phyloP scores from a whole-genome alignment of 2,113 vertebrate genomes.

The Sakesphorus luctuosus region DNA sequence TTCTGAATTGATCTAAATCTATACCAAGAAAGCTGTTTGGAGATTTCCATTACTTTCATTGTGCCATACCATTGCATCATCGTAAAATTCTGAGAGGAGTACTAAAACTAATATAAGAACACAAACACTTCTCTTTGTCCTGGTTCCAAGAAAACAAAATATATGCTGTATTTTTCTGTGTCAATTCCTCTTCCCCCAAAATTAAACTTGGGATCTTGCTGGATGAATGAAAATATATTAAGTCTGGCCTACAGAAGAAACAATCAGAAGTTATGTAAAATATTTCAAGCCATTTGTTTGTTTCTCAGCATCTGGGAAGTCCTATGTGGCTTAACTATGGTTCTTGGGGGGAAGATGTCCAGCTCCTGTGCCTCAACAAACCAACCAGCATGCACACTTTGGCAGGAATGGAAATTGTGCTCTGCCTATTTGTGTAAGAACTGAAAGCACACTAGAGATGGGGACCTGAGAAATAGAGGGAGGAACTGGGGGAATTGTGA shows the following conservation, averaged over 20 bases:
- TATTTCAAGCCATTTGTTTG: background rate
- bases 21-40: background rate
- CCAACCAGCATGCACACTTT: accelerated
- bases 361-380: background rate
- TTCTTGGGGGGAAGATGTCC: background rate
- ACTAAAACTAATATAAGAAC: background rate
- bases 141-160: background rate
- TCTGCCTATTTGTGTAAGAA: background rate
- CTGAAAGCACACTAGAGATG: background rate
- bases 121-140: background rate
- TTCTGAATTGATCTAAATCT: background rate
- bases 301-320: background rate
- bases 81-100: background rate
- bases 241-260: background rate
- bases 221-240: background rate
- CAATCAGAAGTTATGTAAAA: background rate
- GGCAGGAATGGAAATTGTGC: background rate
- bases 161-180: background rate
- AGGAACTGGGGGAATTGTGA: background rate
- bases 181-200: background rate
- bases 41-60: background rate
- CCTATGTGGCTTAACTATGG: accelerated
- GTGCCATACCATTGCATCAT: background rate
- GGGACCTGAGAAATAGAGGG: background rate
- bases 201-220: background rate